These are phyloP conservation scores for Drosophila nigricruria DNA, from an alignment of 2,888 invertebrate species.

Conservation along the genomic window DNA sequence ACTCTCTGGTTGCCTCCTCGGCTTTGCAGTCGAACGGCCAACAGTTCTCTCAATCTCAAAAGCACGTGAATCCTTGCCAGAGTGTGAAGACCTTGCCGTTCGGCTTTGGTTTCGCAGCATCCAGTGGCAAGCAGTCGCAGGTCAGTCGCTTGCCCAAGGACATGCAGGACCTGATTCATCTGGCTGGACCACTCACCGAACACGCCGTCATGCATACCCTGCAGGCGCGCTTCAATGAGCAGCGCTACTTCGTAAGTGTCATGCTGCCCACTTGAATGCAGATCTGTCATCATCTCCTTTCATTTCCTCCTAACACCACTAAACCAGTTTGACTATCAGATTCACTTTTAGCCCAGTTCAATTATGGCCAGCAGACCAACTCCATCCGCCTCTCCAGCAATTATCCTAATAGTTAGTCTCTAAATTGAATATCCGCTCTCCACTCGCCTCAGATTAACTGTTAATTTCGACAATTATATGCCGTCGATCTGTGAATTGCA, in stretches of 20 bases:
- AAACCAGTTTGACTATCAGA: constrained; percentile 25
- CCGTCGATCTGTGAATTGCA: constrained; percentile 2
- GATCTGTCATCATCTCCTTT: neutral
- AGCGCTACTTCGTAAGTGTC: constrained; percentile 93
- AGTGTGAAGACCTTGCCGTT: constrained; percentile 80
- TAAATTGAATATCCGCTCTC: neutral
- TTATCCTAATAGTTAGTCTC: constrained; percentile 58
- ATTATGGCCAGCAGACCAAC: constrained; percentile 8
- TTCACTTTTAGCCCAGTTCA: constrained; percentile 16
- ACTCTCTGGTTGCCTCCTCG: constrained; percentile 37
- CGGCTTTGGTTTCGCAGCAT: constrained; percentile 61
- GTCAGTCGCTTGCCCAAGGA: constrained; percentile 82
- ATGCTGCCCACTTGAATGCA: neutral
- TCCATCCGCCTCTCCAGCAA: constrained; percentile 32
- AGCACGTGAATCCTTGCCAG: constrained; percentile 83
- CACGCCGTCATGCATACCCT: constrained; percentile 96
- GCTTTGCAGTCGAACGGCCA: constrained; percentile 41
- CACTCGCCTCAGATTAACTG: neutral
- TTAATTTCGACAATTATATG: constrained; percentile 14
- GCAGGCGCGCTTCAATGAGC: constrained; percentile 94
- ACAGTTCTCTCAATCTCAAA: constrained; percentile 67
- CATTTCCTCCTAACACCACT: neutral
- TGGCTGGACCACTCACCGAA: constrained; percentile 96
- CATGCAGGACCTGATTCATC: constrained; percentile 95
- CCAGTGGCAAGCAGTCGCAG: constrained; percentile 39